Base-by-base conservation (phyloP, 1,140 invertebrate genomes). In the Portunus trituberculatus region DNA sequence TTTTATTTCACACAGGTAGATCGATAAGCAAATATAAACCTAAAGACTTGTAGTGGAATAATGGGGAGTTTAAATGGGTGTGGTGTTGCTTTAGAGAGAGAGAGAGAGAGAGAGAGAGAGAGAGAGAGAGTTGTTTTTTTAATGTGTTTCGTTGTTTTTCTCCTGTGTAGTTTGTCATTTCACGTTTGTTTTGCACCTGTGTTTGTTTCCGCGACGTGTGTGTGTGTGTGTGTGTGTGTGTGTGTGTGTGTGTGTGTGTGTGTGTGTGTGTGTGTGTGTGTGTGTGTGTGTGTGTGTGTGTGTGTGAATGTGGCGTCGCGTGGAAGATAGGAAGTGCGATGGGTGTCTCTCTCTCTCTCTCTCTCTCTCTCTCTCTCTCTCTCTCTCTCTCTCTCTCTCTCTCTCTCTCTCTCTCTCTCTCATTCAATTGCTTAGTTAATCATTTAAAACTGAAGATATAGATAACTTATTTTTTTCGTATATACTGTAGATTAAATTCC, bases 341-440 rank as follows among this genome's bases (percentile, higher is more conserved):
- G 39, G 39, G 1, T 1, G 28, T 90, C 88, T 39, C 88, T 48
- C 39, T 52, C 88, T 48, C 48, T 39, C 88, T 90, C 88, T 90
- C 88, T 46, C 86, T 88, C 86, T 46, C 45, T 46, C 88, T 76
- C 67, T 76, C 67, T 76, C 67, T 76, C 67, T 76, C 25, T 76
- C 67, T 76, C 67, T 76, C 67, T 76, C 67, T 76, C 67, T 76
- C 67, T 76, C 67, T 76, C 67, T 76, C n/a, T 76, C 67, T n/a
- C n/a, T 76, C 67, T 76, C 67, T 76, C 67, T 25, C 67, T 76
- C 67, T 76, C n/a, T 76, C 67, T 76, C 67, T 76, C 67, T 76
- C 52, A 59, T 2, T 59, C 4, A 76, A n/a, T 76, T 25, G n/a
- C 0, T 76, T 25, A 76, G 20, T 76, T 25, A 76, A 2, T 76